phyloP scores from a whole-genome alignment of 1,140 invertebrate species.

The Aleiodes sp. region DNA sequence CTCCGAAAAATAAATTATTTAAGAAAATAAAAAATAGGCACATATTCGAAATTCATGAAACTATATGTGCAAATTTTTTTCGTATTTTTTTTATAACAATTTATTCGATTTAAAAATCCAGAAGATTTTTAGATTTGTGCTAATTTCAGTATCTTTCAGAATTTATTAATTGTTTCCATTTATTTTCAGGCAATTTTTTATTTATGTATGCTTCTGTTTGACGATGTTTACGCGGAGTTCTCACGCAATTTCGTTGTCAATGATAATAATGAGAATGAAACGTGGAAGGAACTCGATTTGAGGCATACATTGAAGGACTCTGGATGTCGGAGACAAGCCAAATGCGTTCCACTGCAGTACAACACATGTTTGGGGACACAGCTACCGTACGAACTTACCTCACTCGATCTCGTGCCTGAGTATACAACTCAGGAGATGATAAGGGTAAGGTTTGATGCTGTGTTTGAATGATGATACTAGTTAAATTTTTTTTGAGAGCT shows the following conservation, averaged over 20 bases:
- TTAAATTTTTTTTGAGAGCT: no score
- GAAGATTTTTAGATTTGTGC: no score
- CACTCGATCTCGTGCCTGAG: constrained; percentile 78
- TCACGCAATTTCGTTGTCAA: constrained; percentile 42
- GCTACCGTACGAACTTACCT: constrained; percentile 79
- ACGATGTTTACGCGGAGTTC: constrained; percentile 39
- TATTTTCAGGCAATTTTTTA: constrained; percentile 45
- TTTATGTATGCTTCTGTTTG: constrained; percentile 34
- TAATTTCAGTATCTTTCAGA: no score
- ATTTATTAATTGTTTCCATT: no score
- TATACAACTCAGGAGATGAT: constrained; percentile 74
- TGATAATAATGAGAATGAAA: constrained; percentile 46
- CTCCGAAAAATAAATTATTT: no score
- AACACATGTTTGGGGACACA: constrained; percentile 78
- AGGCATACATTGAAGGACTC: constrained; percentile 51
- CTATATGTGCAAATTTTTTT: no score
- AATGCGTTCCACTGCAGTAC: constrained; percentile 74
- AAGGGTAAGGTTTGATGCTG: constrained; percentile 63
- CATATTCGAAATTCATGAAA: no score
- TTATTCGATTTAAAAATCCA: no score
- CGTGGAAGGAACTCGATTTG: constrained; percentile 50
- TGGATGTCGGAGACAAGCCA: constrained; percentile 64
- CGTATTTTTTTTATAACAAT: no score
- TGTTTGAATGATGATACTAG: no score
- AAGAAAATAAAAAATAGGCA: no score